phyloP scores from a whole-genome alignment of 2,113 vertebrate genomes.

The Murina feae region DNA sequence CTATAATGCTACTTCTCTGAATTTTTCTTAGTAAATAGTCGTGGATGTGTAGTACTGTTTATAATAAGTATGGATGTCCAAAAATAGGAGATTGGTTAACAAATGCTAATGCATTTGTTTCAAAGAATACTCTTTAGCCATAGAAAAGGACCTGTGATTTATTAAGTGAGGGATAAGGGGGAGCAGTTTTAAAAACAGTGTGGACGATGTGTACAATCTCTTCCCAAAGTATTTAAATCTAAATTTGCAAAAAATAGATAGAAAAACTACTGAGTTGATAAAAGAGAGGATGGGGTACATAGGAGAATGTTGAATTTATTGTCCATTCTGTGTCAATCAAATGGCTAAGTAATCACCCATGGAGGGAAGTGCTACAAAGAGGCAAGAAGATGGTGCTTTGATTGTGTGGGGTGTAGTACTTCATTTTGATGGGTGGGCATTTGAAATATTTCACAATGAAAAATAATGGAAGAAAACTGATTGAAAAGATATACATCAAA shows the following conservation, averaged over 20 bases:
- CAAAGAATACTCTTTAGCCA: not conserved
- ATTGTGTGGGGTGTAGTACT: not conserved
- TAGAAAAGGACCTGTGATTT: not conserved
- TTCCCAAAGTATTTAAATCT: conserved; percentile 12
- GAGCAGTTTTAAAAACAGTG: not conserved
- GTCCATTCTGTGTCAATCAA: not conserved
- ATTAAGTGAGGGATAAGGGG: not conserved
- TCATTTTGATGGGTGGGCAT: not conserved
- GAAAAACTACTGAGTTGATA: not conserved
- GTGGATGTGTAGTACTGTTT: not conserved
- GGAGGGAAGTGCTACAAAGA: not conserved
- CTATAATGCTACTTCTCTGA: not conserved
- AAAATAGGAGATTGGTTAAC: not conserved
- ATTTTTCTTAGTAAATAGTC: not conserved
- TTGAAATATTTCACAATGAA: not conserved
- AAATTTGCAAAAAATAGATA: not conserved
- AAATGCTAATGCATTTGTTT: not conserved
- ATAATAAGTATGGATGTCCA: not conserved
- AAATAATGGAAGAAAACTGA: not conserved
- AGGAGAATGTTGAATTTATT: not conserved
- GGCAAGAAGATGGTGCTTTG: not conserved
- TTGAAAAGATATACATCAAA: conserved; percentile 9
- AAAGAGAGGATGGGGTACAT: not conserved
- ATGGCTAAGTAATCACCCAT: not conserved
- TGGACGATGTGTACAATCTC: not conserved